Base-by-base conservation (phyloP, 2,797 vertebrate species). In the Enteromius fasciolatus region DNA sequence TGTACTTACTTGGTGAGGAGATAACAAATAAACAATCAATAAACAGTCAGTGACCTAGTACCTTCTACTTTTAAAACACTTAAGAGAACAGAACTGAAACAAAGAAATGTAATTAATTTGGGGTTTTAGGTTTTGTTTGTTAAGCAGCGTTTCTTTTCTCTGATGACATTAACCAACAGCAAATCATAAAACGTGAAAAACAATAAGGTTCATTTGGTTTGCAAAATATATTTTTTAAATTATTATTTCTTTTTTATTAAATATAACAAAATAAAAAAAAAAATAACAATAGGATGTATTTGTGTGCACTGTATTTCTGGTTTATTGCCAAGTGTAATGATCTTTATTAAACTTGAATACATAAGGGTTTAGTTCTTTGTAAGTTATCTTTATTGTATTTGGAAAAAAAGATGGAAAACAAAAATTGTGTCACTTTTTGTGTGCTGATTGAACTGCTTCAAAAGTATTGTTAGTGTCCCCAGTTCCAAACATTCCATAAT, bases 1-100 rank as follows among this genome's bases (percentile, higher is more conserved):
- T 48, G 9, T 33, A 44, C 75, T 77, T 28, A 63, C 66, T 67
- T 41, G n/a, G 67, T 79, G 39, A 80, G 73, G 75, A 79, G 76
- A 78, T 81, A 85, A 83, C 18, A 86, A 20, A 82, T 64, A 57
- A 74, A n/a, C 68, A 63, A 68, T 82, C 46, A 63, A 39, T 41
- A 82, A 78, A 84, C 63, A 86, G 74, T 87, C 48, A 44, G 23
- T 61, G 69, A 76, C 68, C 41, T 74, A 70, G 7, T 76, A 66
- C 74, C n/a, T 69, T 79, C 14, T 33, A 36, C 68, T 64, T 48
- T 82, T 81, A 33, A 74, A 83, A 41, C 64, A 68, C 18, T 33
- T 0, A 33, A 64, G n/a, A 76, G 46, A 76, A 77, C 23, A 52
- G 46, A 80, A 76, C 20, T 10, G 50, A 57, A 44, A 31, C 15